phyloP scores from a whole-genome alignment of 2,113 vertebrate genomes.

The Neotoma lepida region DNA sequence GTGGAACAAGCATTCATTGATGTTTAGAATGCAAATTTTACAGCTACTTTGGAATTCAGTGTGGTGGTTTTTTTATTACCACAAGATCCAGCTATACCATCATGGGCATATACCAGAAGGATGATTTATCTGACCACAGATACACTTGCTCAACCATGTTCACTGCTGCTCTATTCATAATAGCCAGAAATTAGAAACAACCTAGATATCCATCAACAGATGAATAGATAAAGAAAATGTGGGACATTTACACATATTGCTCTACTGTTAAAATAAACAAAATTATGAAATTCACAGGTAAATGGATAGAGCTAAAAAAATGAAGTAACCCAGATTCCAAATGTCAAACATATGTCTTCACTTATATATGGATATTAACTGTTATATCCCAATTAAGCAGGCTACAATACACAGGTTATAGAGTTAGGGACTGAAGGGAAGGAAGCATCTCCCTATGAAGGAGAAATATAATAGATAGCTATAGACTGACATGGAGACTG shows the following conservation, averaged over 20 bases:
- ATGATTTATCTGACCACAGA: not conserved
- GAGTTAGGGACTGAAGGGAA: not conserved
- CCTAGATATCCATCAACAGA: not conserved
- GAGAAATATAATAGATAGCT: not conserved
- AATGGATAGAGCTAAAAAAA: not conserved
- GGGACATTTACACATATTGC: too few relatives aligned
- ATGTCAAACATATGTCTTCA: not conserved
- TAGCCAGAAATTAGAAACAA: not conserved
- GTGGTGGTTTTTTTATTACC: not conserved
- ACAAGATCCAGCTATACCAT: not conserved
- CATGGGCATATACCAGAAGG: too few relatives aligned
- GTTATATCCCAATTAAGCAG: not conserved
- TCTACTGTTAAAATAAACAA: too few relatives aligned
- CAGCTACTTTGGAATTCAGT: not conserved
- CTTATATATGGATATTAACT: not conserved
- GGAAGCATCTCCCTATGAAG: not conserved
- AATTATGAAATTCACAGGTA: too few relatives aligned
- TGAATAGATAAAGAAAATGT: not conserved
- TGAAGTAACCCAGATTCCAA: not conserved
- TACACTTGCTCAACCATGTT: not conserved
- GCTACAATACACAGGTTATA: not conserved
- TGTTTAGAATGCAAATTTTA: not conserved
- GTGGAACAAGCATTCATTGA: not conserved
- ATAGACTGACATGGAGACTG: not conserved
- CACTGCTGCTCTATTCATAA: not conserved